Base-by-base conservation (phyloP, 2,113 vertebrate species). In the Austrofundulus limnaeus region DNA sequence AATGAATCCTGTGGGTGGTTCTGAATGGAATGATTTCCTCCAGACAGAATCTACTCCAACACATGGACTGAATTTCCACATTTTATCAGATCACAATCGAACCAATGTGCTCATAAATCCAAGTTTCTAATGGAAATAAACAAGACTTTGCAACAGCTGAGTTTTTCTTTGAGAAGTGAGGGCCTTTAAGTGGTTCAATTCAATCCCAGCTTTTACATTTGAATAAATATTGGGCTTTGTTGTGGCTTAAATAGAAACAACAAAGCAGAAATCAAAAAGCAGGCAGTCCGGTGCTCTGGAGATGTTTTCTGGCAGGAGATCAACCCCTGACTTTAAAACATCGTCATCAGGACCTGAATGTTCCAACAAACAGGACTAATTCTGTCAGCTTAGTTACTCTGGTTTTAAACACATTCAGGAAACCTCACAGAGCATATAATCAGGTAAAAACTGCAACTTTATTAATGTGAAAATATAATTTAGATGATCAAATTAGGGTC, bases 221-320 rank as follows among this genome's bases (percentile, higher is more conserved):
- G 61, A 59, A 72, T 50, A 62, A 61, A 39, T 23, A 41, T 65
- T 68, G 41, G 62, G 42, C 63, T 59, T 52, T 68, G 42, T 23
- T 38, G 20, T 10, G 34, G 20, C 16, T 49, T 42, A 59, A 71
- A 75, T 46, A 43, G 52, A 72, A 65, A 21, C 11, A 11, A 20
- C 37, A 66, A 51, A 66, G 53, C 5, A 51, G 39, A 66, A n/a
- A 61, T 72, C 72, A 57, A 47, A 68, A 72, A 58, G 12, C 41
- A 66, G 55, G 42, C 55, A 54, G 19, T 43, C 3, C 24, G 49
- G 52, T 60, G 21, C 14, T 41, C 47, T 21, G 28, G 21, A 17
- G 12, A 23, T 11, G 48, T 24, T 58, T 62, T 54, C 24, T 52
- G 63, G 31, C 48, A 56, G 21, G 37, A 67, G n/a, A n/a, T n/a